phyloP scores from a whole-genome alignment of 2,113 vertebrate species.

The Microcebus ravelobensis region DNA sequence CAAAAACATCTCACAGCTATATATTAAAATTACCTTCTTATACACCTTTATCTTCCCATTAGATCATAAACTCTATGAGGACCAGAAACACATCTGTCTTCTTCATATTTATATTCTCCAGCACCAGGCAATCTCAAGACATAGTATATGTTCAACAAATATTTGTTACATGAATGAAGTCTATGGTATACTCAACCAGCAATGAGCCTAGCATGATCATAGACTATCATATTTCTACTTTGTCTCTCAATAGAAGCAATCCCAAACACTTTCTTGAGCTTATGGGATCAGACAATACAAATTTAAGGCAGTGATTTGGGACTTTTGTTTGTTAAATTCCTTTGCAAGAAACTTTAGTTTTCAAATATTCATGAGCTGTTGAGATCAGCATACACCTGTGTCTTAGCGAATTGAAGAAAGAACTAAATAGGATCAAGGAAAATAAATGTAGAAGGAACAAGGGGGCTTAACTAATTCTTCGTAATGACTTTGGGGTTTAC shows the following conservation, averaged over 20 bases:
- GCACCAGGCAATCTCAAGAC: not conserved
- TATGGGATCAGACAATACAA: constrained; percentile 1
- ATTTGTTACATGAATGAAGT: not conserved
- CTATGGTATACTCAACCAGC: not conserved
- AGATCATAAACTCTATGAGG: not conserved
- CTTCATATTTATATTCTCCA: not conserved
- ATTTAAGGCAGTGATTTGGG: constrained; percentile 30
- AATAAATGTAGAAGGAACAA: constrained; percentile 68
- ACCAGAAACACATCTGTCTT: not conserved
- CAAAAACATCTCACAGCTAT: not conserved
- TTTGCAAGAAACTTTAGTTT: constrained; percentile 47
- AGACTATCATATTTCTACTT: not conserved
- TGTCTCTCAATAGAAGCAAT: constrained; percentile 26
- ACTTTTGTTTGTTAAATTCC: constrained; percentile 6
- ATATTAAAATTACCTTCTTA: not conserved
- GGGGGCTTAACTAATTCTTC: constrained; percentile 61
- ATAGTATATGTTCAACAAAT: not conserved
- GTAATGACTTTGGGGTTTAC: constrained; percentile 64
- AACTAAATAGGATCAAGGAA: constrained; percentile 66
- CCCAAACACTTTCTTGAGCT: not conserved
- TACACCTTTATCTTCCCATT: not conserved
- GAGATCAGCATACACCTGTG: constrained; percentile 50
- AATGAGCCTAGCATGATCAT: not conserved
- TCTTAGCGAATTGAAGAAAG: constrained; percentile 62
- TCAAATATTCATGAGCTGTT: constrained; percentile 61